These are phyloP conservation scores for Oryctes rhinoceros DNA, from an alignment of 1,140 invertebrate genomes.

Conservation along the genomic window DNA sequence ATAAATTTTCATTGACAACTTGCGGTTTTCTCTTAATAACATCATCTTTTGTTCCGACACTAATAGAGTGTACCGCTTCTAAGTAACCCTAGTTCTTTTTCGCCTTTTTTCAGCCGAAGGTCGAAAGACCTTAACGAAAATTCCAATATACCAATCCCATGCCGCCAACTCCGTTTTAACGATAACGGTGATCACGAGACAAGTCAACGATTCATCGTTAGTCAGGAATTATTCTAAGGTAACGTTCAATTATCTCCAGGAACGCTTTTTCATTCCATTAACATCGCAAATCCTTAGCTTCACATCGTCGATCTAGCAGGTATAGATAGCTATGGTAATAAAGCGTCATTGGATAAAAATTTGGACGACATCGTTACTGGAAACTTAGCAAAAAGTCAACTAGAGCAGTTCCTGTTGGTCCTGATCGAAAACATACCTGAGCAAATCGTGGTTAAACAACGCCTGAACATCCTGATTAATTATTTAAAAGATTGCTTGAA, in stretches of 20 bases:
- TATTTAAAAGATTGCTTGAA: slow-evolving; percentile 53
- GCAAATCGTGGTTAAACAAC: slow-evolving; percentile 49
- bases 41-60: too few relatives aligned
- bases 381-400: slow-evolving; percentile 54
- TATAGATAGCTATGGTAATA: slow-evolving; percentile 50
- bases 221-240: slow-evolving; percentile 49
- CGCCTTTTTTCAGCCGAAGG: slow-evolving; percentile 49
- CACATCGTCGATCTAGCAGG: slow-evolving; percentile 58
- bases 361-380: slow-evolving; percentile 51
- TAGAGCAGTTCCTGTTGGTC: slow-evolving; percentile 56
- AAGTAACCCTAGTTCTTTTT: too few relatives aligned
- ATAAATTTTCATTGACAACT: too few relatives aligned
- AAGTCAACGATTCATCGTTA: slow-evolving; percentile 49
- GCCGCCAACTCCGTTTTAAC: slow-evolving; percentile 50
- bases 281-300: slow-evolving; percentile 47
- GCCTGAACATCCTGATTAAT: slow-evolving; percentile 52
- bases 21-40: too few relatives aligned
- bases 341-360: slow-evolving; percentile 49
- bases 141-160: slow-evolving; percentile 48
- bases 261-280: too few relatives aligned
- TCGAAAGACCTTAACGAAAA: slow-evolving; percentile 48
- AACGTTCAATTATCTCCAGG: slow-evolving; percentile 5
- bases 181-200: slow-evolving; percentile 48
- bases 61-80: too few relatives aligned
- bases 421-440: slow-evolving; percentile 51